Percentiles rank a stretch among this genome's conserved stretches.
phyloP scores from a whole-genome alignment of 2,888 invertebrate species.

The Bursaphelenchus okinawaensis region DNA sequence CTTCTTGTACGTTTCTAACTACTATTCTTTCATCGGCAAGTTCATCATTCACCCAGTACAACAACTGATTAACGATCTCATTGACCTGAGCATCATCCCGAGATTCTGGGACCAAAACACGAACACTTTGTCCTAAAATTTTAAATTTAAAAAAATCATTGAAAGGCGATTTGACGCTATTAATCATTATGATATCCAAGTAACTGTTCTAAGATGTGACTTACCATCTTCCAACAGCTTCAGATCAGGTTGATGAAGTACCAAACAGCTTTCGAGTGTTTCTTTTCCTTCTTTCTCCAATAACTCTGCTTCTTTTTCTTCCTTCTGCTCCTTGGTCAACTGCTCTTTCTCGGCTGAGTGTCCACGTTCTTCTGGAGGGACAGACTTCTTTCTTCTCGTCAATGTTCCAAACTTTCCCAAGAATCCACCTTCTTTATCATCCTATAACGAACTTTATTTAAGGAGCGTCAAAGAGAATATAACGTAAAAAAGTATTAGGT shows the following conservation, averaged over 20 bases:
- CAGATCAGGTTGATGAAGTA: constrained; percentile 47
- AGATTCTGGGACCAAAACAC: constrained; percentile 84
- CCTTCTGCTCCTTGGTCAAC: constrained; percentile 14
- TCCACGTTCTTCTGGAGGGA: constrained; percentile 21
- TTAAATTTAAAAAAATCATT: too few species aligned
- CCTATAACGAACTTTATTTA: background rate
- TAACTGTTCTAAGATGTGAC: too few species aligned
- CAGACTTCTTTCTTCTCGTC: constrained; percentile 45
- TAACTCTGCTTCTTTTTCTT: constrained; percentile 70
- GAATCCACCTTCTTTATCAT: constrained; percentile 35
- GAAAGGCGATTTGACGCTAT: too few species aligned
- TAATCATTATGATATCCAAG: too few species aligned
- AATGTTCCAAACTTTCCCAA: constrained; percentile 49
- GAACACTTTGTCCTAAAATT: constrained; percentile 77
- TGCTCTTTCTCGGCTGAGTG: constrained; percentile 16
- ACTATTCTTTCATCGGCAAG: constrained; percentile 90
- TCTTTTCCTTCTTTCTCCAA: constrained; percentile 55
- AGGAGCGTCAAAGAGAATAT: too few species aligned
- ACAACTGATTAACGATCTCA: constrained; percentile 66
- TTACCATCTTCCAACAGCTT: constrained; percentile 66
- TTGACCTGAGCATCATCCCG: constrained; percentile 72
- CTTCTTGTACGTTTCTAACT: constrained; percentile 86
- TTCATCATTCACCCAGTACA: constrained; percentile 98
- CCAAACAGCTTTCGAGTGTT: constrained; percentile 51
- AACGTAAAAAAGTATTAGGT: too few species aligned